Base-by-base conservation (phyloP, 2,888 invertebrate genomes). In the Rhaphigaster nebulosa region DNA sequence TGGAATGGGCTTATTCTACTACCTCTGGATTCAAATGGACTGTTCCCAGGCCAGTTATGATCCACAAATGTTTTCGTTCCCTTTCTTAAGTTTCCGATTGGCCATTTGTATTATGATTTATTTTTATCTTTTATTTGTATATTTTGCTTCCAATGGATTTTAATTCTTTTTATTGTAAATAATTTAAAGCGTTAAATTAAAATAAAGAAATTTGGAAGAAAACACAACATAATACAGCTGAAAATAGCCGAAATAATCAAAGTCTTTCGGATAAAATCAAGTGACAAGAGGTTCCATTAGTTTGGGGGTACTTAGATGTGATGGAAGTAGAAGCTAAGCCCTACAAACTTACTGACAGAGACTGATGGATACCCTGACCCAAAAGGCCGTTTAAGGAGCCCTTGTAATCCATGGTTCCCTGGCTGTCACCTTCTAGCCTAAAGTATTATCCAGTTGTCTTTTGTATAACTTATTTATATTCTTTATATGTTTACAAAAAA, bases 281-380 rank as follows among this genome's bases (percentile, higher is more conserved):
- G 70, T 38, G 70, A 23, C 70, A 76, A 29, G 34, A 1, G 34
- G 34, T 38, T 38, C 34, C 20, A 38, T 76, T 38, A 76, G 70
- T 76, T 38, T n/a, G 15, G 20, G 8, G 70, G 20, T 38, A 38
- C 70, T 38, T 38, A 34, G 70, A 20, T 23, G 70, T 76, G 38
- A 76, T 76, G 70, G 70, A 76, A 76, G 26, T 38, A 76, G 70
- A 23, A 76, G 20, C 70, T 34, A 38, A 38, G 20, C 70, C 20
- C 38, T 76, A 76, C 70, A 76, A 76, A 76, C 34, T 76, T 76
- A 38, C 70, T 76, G 70, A 76, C 70, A 76, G 70, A 26, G 70
- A 76, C 70, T 76, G 70, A 76, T 76, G 70, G 1, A 20, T 6
- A 6, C 10, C 6, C 70, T 76, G 2, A 23, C 8, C 70, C 38